Evolutionary conservation across 1,140 invertebrate species (phyloP), one percentile per base, ranked within the genome.

Genomic region (Apocrypta bakeri): DNA sequence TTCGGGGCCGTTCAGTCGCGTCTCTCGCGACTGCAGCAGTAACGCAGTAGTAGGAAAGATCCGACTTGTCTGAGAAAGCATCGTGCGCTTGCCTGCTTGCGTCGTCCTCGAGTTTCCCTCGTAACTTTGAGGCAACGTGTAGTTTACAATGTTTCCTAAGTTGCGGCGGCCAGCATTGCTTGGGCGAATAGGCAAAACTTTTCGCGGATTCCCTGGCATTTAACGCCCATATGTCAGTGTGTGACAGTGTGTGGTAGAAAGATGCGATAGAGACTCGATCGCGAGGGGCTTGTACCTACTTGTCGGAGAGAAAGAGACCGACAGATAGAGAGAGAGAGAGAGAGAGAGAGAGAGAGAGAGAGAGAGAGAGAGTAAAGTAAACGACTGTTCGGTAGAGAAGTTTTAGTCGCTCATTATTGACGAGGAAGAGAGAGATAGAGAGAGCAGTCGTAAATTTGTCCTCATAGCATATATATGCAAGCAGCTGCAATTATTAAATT

Each of bases 401-500:
- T 25, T 56, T 37, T n/a, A 14, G 17, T 56, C 17, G 77, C 25
- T 9, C 66, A 71, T 71, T 61, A 71, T 71, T 61, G 77, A 79
- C 66, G 75, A 78, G 33, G 33, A 37, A 37, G 33, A 4, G 33
- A 37, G 33, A 37, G 33, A 37, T n/a, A 37, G 33, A 37, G 33
- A 37, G 33, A 37, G 33, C 2, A 37, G 33, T 9, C 42, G 73
- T 75, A 48, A 78, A 78, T 78, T 69, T 6, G 6, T 56, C 17
- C 8, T 37, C 27, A 25, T 3, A 29, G 17, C 31, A 6, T 7
- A 9, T 29, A 40, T 17, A 8, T 17, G 42, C 42, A 48, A 9
- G 33, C 42, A 17, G 42, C 42, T 48, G 63, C 24, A 78, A 68
- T 79, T 69, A 79, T 69, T 79, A 79, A 29, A 79, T 69, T 69